Evolutionary conservation across 2,113 vertebrate species (phyloP), one percentile per base, ranked within the genome.

Genomic region (Hiodon tergisus): DNA sequence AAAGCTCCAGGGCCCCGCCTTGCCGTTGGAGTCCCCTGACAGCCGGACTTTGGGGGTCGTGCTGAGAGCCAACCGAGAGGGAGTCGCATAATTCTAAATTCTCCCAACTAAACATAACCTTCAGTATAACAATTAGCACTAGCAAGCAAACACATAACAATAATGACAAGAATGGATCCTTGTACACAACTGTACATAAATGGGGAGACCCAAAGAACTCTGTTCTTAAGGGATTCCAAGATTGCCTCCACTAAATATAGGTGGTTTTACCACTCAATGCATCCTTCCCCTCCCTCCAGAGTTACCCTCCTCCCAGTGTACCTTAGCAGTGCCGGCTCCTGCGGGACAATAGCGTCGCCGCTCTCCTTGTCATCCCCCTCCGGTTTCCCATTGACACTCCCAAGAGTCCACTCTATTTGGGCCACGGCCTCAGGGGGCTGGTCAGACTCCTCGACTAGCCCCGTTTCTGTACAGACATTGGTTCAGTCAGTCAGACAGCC

Each of bases 1-100:
- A 47, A 89, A 90, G 78, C 88, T 89, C 94, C 94, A 93, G 0
- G 90, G 83, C 55, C 83, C 87, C 59, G 92, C 80, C 84, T 92
- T 93, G 1, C 93, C 89, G 3, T 92, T 93, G 81, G 82, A 13
- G 71, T 80, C n/a, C 62, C 65, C 90, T 66, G 83, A 0, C 9
- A 88, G 89, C 16, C 77, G 78, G 69, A 84, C 87, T 79, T 88
- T 86, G 9, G 86, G 86, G 71, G 85, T 75, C 2, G 83, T 79
- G 75, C 95, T 96, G 82, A 17, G 83, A 55, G 17, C 59, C 46
- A 50, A 76, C 1, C 46, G 6, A 17, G 46, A 2, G 16, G 47
- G 47, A 51, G 57, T 3, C 52, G 46, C 5, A 72, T 10, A 31
- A 17, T 52, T 10, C 13, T 50, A 6, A 55, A 31, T 60, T 59